Conservation (phyloP, 1,140 invertebrate genomes). For the Doryteuthis pealeii region DNA sequence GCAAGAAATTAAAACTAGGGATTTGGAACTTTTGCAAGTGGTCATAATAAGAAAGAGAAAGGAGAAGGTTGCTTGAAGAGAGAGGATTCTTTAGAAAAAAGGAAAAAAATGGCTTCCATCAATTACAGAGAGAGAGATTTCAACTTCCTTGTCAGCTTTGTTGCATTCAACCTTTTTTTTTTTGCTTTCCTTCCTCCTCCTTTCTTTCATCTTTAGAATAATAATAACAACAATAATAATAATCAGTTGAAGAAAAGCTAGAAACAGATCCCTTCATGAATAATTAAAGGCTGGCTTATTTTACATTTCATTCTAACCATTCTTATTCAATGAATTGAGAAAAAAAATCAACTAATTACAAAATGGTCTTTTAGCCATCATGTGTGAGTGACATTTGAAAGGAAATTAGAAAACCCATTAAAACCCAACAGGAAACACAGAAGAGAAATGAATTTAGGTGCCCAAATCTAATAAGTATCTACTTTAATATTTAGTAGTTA, state of each 20-base stretch:
- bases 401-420: not conserved
- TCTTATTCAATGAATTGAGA: not conserved
- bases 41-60: conserved; percentile 3
- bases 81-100: not conserved
- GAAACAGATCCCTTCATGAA: conserved; percentile 2
- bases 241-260: not conserved
- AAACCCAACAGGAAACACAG: not conserved
- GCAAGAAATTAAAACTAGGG: not conserved
- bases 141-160: conserved; percentile 12
- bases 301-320: not conserved
- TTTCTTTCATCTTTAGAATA: not conserved
- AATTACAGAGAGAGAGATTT: not conserved
- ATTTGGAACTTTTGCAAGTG: conserved; percentile 6
- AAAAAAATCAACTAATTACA: not conserved
- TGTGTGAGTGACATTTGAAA: not conserved
- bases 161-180: not conserved
- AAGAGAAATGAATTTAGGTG: not conserved
- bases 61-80: conserved; percentile 3
- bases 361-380: not conserved
- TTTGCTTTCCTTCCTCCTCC: not conserved
- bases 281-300: not conserved
- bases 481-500: conserved; percentile 4
- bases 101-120: not conserved
- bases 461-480: not conserved
- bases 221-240: too few relatives aligned